phyloP scores from a whole-genome alignment of 2,797 vertebrate species.

The Mormyrops attenuatus region DNA sequence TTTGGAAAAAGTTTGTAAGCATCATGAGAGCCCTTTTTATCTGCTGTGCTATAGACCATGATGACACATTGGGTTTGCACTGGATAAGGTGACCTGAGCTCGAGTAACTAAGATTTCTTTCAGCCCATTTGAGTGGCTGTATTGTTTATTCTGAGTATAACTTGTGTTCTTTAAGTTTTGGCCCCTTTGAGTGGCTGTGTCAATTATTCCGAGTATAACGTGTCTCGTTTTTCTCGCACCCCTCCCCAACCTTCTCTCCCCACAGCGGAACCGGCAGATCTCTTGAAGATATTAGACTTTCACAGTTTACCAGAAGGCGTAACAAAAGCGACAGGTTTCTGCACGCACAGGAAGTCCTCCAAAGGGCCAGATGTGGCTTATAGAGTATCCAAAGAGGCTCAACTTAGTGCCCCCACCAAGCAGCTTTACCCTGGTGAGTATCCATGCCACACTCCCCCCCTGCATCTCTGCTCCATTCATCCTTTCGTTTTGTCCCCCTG shows the following conservation, averaged over 20 bases:
- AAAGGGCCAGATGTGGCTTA: constrained; percentile 88
- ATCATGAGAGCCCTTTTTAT: neutral
- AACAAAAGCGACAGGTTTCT: constrained; percentile 84
- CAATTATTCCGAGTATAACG: neutral
- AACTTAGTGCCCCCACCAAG: constrained; percentile 91
- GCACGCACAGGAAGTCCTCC: constrained; percentile 76
- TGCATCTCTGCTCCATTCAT: neutral
- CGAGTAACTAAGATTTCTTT: neutral
- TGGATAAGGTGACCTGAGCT: neutral
- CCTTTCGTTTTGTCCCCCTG: neutral
- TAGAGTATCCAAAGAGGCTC: constrained; percentile 85
- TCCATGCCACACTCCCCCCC: too few species aligned
- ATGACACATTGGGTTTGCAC: neutral
- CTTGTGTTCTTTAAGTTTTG: neutral
- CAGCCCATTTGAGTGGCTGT: neutral
- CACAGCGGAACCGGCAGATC: constrained; percentile 82
- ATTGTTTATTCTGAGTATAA: neutral
- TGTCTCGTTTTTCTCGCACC: neutral
- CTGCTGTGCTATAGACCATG: neutral
- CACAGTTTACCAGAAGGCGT: constrained; percentile 91
- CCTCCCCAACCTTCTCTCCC: neutral
- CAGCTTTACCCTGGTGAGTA: constrained; percentile 86
- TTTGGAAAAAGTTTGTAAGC: neutral
- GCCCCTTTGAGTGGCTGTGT: neutral
- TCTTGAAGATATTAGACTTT: constrained; percentile 98